Evolutionary conservation across 2,113 vertebrate species (phyloP), one percentile per base, ranked within the genome.

Genomic region (Callionymus lyra): DNA sequence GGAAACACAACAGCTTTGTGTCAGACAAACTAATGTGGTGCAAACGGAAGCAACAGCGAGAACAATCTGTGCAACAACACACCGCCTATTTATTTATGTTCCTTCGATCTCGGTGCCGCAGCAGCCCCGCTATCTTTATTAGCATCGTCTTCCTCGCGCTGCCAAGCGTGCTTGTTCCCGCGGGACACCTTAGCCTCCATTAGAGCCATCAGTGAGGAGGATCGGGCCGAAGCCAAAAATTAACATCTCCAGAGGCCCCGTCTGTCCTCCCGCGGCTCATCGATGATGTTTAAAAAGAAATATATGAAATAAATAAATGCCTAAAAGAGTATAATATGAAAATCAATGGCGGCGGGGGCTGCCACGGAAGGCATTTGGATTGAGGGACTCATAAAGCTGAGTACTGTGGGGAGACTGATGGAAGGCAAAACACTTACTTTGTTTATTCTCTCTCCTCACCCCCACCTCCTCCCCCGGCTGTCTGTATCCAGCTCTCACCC

Each of bases 281-380:
- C 65, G 37, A 82, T 83, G 82, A 86, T 82, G 84, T 87, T 89
- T 82, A 85, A 85, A 88, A 88, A 85, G 80, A 85, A 82, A 83
- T 84, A 82, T 79, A 80, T 80, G 83, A 87, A 89, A 86, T 88
- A 90, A 87, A 88, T 84, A 86, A 83, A 86, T 85, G 79, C 79
- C 86, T 83, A 82, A 84, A 84, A 72, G 68, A 64, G 72, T 76
- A 63, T 85, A 84, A 86, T 84, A 86, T 85, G 82, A 85, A 85
- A 87, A 87, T 85, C 84, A 83, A 84, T 85, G 79, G 64, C 47
- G 50, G 74, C 38, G 50, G 76, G 72, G 65, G 69, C 65, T 61
- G 58, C 16, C 51, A 64, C 65, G 63, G 64, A 62, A 75, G 58
- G 70, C 68, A 68, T 79, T 64, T 72, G 72, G 72, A 80, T 64